Evolutionary conservation across 2,797 vertebrate species (phyloP).

Genomic region (Muscicapa comitata): DNA sequence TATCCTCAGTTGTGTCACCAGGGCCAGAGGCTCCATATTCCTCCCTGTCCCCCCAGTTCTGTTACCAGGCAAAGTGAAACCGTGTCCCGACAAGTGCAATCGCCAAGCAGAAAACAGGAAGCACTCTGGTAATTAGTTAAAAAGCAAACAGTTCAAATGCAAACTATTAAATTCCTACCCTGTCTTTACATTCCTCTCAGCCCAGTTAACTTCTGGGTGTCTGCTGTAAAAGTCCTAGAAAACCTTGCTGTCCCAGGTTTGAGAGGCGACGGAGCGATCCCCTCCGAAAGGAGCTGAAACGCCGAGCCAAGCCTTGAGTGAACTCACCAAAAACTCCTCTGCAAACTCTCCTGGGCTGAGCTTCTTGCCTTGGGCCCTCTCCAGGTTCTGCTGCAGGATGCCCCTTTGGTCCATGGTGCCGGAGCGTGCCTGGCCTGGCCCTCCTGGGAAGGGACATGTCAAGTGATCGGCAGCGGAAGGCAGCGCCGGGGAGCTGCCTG

Average conservation of each 20-base stretch:
- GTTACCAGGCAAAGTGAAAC: not conserved
- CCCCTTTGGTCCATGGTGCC: conserved; percentile 81
- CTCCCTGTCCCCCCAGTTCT: not conserved
- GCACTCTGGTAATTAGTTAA: not conserved
- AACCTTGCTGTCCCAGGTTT: not conserved
- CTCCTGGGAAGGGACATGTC: conserved; percentile 63
- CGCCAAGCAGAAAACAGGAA: conserved; percentile 29
- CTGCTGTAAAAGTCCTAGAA: not conserved
- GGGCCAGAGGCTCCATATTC: not conserved
- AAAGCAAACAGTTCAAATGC: not conserved
- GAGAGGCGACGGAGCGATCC: accelerated
- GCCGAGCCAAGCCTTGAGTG: not conserved
- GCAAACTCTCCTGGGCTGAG: conserved; percentile 68
- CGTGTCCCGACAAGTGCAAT: not conserved
- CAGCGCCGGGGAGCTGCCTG: conserved; percentile 57
- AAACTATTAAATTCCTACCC: not conserved
- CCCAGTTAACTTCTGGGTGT: not conserved
- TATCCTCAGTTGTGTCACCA: accelerated
- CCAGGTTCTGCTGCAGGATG: conserved; percentile 81
- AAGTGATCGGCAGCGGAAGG: conserved; percentile 62
- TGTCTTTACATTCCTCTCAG: not conserved
- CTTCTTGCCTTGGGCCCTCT: conserved; percentile 77
- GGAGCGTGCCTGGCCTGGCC: not conserved
- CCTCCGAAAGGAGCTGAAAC: not conserved
- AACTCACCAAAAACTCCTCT: conserved; percentile 79